Evolutionary conservation across 2,113 vertebrate species (phyloP), one percentile per base, ranked within the genome.

Genomic region (Sardina pilchardus): DNA sequence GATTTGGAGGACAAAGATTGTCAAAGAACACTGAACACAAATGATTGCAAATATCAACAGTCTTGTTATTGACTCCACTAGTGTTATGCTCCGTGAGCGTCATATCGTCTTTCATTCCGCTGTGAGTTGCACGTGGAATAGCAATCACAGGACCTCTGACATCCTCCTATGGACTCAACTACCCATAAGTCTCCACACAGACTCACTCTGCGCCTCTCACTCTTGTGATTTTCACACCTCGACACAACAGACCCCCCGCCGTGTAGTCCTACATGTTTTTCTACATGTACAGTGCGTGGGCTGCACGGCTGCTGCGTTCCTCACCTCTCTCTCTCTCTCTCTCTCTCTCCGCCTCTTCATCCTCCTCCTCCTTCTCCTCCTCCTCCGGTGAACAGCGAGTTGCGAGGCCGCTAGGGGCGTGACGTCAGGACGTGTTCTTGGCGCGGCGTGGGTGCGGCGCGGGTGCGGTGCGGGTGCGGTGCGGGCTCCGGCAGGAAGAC

Each of bases 1-100:
- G 89, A 34, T 59, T 47, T 24, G 82, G 50, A 53, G 43, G 92
- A 91, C 90, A 89, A 89, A 88, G 92, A 91, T 88, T 14, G 16
- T 1, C 71, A 78, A 16, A 16, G 26, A 34, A 21, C 19, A 47
- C 45, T 47, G 45, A 47, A 47, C 45, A 47, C 9, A 47, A 47
- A 9, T 47, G 12, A 12, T 12, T 47, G 2, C 8, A 47, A 6
- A 59, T 59, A 4, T 59, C 19, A 24, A 4, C 21, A 78, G n/a
- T 30, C 17, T 36, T 34, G 30, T 34, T 75, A n/a, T n/a, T 42
- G 4, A 42, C 39, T 42, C 39, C 26, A 14, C 12, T 3, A 17
- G 14, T 78, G 71, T 34, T 75, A 30, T 39, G 71, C 3, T 36
- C 30, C 39, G 34, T 78, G 30, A 36, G 36, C 71, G 30, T 67